Evolutionary conservation across 92 coral and sea anemone species (phyloP), one percentile per base, ranked within the genome.

Genomic region (Bergia sp.): DNA sequence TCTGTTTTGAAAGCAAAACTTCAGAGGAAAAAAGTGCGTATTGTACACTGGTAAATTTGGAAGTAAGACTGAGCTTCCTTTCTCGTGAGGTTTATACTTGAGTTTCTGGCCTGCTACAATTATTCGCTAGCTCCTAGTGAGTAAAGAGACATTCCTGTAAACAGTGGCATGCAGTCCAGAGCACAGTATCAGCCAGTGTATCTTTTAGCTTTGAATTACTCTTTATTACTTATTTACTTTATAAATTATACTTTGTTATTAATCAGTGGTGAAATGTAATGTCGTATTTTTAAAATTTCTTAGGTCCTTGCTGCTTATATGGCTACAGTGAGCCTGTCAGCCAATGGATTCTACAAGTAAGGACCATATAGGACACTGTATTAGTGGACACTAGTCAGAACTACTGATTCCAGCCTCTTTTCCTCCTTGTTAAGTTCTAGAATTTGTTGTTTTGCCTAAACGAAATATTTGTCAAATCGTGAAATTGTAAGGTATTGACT

Each of bases 261-360:
- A 64, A 21, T 39, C n/a, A 7, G 42, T 57, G 41, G 29, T 29
- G 10, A 15, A 29, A 11, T 23, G 6, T 8, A 40, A 13, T 18
- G 53, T 45, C 44, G 74, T 71, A 16, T 21, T 10, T n/a, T 29
- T 29, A 29, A 29, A 40, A 50, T 57, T 73, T 29, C 13, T 66
- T 55, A 95, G 98, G 90, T 95, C 29, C 71, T 37, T 16, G 86
- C 91, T 5, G 96, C 98, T 16, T 95, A 95, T 82, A 86, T 92
- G 73, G 91, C 91, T 65, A 91, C 96, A 23, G 92, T 91, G 86
- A 90, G 91, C 90, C 92, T 95, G 43, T 95, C 98, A 37, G 98
- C 98, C 16, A 86, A 88, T 85, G 98, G 98, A 69, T 95, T 95
- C 86, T 95, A 92, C 91, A 94, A 82, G 98, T 95, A 90, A 89